Conservation (phyloP, 2,888 invertebrate genomes). For the Acronicta leporina region DNA sequence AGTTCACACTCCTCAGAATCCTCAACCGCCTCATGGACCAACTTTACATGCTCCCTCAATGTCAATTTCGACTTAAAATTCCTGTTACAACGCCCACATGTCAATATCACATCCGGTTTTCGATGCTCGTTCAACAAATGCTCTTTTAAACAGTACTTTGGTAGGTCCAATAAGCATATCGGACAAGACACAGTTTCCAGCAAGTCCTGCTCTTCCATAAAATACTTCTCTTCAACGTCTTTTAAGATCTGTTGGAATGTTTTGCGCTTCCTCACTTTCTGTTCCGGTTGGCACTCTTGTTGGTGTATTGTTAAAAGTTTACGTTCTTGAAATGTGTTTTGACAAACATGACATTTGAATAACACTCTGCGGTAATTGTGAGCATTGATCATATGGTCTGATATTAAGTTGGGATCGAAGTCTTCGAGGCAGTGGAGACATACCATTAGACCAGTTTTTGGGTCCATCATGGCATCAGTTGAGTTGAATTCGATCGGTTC, state of each 20-base stretch:
- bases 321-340: slow-evolving; percentile 54
- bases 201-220: slow-evolving; percentile 40
- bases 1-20: slow-evolving; percentile 63
- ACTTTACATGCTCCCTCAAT: slow-evolving; percentile 62
- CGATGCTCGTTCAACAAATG: slow-evolving; percentile 61
- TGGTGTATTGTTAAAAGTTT: slow-evolving; percentile 49
- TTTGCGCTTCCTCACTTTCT: slow-evolving; percentile 54
- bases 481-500: slow-evolving; percentile 64
- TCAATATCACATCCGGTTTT: slow-evolving; percentile 50
- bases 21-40: slow-evolving; percentile 66
- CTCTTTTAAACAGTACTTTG: slow-evolving; percentile 57
- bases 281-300: slow-evolving; percentile 54
- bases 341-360: slow-evolving; percentile 63
- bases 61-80: slow-evolving; percentile 64
- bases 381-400: slow-evolving; percentile 61
- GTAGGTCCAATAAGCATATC: slow-evolving; percentile 59
- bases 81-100: slow-evolving; percentile 58
- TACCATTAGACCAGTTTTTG: slow-evolving; percentile 58
- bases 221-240: slow-evolving; percentile 51
- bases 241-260: slow-evolving; percentile 58
- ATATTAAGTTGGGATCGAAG: slow-evolving; percentile 50
- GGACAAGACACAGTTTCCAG: slow-evolving; percentile 53
- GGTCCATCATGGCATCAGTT: slow-evolving; percentile 59
- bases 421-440: slow-evolving; percentile 65
- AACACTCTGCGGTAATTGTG: slow-evolving; percentile 61